Conservation (phyloP, 2,888 invertebrate species). For the Drosophila formosana region DNA sequence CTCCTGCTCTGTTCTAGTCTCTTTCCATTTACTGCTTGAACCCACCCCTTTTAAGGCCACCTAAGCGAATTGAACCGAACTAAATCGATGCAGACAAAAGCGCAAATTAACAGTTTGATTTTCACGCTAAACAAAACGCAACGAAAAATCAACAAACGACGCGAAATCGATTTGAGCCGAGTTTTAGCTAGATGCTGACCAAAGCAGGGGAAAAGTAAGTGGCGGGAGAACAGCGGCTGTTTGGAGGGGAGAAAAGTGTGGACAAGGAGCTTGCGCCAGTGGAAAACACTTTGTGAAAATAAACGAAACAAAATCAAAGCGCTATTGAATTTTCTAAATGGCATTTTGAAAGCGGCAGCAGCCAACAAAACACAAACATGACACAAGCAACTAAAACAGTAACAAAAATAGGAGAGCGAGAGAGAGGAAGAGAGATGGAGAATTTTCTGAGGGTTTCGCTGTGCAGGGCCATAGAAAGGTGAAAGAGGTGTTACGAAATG, state of each 20-base stretch:
- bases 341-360: slow-evolving; percentile 73
- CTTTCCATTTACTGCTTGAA: background rate
- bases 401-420: slow-evolving; percentile 12
- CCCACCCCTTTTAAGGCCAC: slow-evolving; percentile 13
- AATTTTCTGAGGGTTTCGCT: slow-evolving; percentile 28
- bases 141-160: slow-evolving; percentile 74
- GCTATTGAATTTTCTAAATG: slow-evolving; percentile 80
- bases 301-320: slow-evolving; percentile 80
- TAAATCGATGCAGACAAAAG: slow-evolving; percentile 71
- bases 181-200: slow-evolving; percentile 36
- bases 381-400: slow-evolving; percentile 25
- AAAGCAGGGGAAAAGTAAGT: slow-evolving; percentile 21
- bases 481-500: slow-evolving; percentile 72
- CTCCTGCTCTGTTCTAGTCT: slow-evolving; percentile 9
- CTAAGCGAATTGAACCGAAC: slow-evolving; percentile 35
- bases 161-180: slow-evolving; percentile 73
- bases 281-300: slow-evolving; percentile 78
- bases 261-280: slow-evolving; percentile 6
- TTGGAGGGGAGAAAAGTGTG: background rate
- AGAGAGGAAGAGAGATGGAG: background rate
- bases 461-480: slow-evolving; percentile 59
- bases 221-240: background rate
- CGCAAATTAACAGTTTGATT: slow-evolving; percentile 81
- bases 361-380: slow-evolving; percentile 48
- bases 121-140: slow-evolving; percentile 79